phyloP scores from a whole-genome alignment of 2,797 vertebrate species.

The Pseudochirops cupreus region DNA sequence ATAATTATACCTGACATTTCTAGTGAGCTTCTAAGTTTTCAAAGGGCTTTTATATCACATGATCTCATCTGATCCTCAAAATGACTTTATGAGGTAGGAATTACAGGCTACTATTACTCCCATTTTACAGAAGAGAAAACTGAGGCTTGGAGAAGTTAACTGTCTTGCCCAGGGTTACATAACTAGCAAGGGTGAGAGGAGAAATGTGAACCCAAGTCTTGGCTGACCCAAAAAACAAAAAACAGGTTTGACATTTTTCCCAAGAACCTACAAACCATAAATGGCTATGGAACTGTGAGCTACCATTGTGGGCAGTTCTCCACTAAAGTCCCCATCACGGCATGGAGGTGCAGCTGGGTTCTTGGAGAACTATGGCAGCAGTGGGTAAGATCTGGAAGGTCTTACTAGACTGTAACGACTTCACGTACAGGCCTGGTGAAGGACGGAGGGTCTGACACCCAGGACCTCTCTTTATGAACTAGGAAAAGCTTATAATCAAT shows the following conservation, averaged over 20 bases:
- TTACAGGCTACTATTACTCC: not conserved
- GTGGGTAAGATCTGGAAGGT: not conserved
- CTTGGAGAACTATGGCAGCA: not conserved
- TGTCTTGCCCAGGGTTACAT: not conserved
- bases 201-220: not conserved
- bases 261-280: not conserved
- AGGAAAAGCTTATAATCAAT: not conserved
- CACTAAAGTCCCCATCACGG: not conserved
- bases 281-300: not conserved
- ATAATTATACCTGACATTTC: not conserved
- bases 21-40: not conserved
- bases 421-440: not conserved
- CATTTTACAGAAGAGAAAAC: not conserved
- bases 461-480: not conserved
- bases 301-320: not conserved
- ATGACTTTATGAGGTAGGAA: not conserved
- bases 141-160: not conserved
- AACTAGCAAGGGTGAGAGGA: not conserved
- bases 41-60: not conserved
- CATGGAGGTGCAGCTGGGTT: not conserved
- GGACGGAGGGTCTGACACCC: not conserved
- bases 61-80: not conserved
- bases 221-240: not conserved
- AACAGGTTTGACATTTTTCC: not conserved
- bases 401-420: not conserved